Conservation (phyloP, 2,113 vertebrate species). For the Xerus inauris region DNA sequence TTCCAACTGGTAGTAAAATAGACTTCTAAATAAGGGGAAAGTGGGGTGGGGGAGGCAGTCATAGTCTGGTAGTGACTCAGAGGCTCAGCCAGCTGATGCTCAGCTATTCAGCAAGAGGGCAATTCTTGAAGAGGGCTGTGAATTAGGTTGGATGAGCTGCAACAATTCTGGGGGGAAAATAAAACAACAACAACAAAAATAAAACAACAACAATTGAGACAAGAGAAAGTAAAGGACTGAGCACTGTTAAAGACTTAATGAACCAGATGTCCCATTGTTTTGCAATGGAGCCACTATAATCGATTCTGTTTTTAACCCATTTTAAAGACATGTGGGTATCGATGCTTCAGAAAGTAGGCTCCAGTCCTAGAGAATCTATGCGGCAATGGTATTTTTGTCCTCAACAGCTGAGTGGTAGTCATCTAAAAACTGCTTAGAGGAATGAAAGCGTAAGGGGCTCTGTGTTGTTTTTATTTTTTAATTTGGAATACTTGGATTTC, state of each 20-base stretch:
- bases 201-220: conserved; percentile 55
- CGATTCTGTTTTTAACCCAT: conserved; percentile 78
- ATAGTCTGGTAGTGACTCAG: conserved; percentile 51
- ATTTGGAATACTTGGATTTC: conserved; percentile 38
- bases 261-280: conserved; percentile 78
- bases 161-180: conserved; percentile 34
- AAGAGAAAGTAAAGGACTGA: conserved; percentile 70
- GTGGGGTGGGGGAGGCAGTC: not conserved
- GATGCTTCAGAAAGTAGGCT: conserved; percentile 60
- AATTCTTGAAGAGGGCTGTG: conserved; percentile 72
- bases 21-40: conserved; percentile 46
- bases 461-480: not conserved
- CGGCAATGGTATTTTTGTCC: conserved; percentile 49
- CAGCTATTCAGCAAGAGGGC: conserved; percentile 70
- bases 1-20: conserved; percentile 57
- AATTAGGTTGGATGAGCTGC: conserved; percentile 76
- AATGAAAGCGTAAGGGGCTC: not conserved
- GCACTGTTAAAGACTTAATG: conserved; percentile 71
- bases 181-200: too few relatives aligned
- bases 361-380: conserved; percentile 34
- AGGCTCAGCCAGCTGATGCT: conserved; percentile 71
- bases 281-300: conserved; percentile 58
- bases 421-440: not conserved
- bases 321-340: conserved; percentile 64
- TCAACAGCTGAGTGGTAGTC: conserved; percentile 38